phyloP scores from a whole-genome alignment of 1,140 invertebrate species.

The Papilio polyxenes region DNA sequence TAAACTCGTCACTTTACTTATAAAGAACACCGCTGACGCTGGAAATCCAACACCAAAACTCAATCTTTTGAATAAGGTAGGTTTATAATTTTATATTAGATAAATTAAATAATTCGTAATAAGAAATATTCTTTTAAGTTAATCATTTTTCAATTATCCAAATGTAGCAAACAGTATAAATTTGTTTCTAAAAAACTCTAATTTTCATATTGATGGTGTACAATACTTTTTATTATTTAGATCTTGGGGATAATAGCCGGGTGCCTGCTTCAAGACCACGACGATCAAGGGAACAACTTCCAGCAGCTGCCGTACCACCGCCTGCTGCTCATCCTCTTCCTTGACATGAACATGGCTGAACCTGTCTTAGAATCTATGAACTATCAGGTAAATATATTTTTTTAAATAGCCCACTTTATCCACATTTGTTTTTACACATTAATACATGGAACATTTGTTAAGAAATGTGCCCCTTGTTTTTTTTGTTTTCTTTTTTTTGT shows the following conservation, averaged over 20 bases:
- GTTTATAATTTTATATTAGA: not conserved
- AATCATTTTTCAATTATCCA: too few species aligned
- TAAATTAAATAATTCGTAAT: not conserved
- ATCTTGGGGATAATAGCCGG: slow-evolving; percentile 96
- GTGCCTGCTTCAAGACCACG: slow-evolving; percentile 97
- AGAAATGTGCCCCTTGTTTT: too few species aligned
- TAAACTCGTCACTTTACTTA: slow-evolving; percentile 94
- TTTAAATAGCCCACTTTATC: not conserved
- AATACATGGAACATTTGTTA: not conserved
- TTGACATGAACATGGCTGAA: slow-evolving; percentile 97
- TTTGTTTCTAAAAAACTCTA: too few species aligned
- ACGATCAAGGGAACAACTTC: slow-evolving; percentile 92
- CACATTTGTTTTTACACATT: slow-evolving; percentile 32
- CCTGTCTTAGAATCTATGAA: slow-evolving; percentile 95
- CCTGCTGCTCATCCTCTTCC: slow-evolving; percentile 98
- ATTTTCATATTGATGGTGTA: slow-evolving; percentile 20
- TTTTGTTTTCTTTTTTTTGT: too few species aligned
- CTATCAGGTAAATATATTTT: slow-evolving; percentile 83
- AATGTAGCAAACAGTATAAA: too few species aligned
- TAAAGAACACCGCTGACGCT: slow-evolving; percentile 96
- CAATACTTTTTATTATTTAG: slow-evolving; percentile 58
- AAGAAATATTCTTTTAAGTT: too few species aligned
- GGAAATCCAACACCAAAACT: slow-evolving; percentile 96
- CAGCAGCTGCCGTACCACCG: slow-evolving; percentile 98
- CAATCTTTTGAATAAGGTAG: slow-evolving; percentile 96